Evolutionary conservation across 2,888 invertebrate genomes (phyloP).

Genomic region (Entomobrya proxima): DNA sequence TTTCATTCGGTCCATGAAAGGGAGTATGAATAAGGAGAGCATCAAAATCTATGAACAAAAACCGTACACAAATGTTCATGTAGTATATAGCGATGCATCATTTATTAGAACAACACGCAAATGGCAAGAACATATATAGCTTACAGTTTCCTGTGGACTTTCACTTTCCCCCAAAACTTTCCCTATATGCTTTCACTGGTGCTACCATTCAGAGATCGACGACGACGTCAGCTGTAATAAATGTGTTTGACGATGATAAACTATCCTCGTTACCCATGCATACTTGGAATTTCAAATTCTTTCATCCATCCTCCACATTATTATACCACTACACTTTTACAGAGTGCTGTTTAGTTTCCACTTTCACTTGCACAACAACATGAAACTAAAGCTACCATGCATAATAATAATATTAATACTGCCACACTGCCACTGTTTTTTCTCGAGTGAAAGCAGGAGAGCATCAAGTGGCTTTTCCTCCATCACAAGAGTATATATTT

Average conservation of each 20-base stretch:
- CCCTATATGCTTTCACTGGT: too few relatives aligned
- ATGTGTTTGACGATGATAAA: slow-evolving; percentile 35
- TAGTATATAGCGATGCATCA: neutral
- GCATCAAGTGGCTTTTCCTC: slow-evolving; percentile 10
- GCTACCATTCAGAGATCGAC: neutral
- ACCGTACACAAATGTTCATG: neutral
- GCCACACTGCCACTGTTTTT: neutral
- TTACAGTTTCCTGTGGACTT: neutral
- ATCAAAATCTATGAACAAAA: neutral
- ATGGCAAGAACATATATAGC: neutral
- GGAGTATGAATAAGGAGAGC: neutral
- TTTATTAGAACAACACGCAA: neutral
- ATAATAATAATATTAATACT: slow-evolving; percentile 10
- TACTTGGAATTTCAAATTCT: neutral
- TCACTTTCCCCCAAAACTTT: too few relatives aligned
- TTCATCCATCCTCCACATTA: neutral
- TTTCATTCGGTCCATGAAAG: neutral
- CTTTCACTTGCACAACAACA: neutral
- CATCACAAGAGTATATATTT: neutral
- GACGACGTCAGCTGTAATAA: slow-evolving; percentile 28
- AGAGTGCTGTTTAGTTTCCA: neutral
- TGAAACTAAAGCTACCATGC: neutral
- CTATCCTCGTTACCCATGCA: neutral
- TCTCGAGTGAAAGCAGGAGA: neutral
- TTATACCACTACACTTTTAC: neutral